phyloP scores from a whole-genome alignment of 2,113 vertebrate genomes.

The Gracilinanus agilis region DNA sequence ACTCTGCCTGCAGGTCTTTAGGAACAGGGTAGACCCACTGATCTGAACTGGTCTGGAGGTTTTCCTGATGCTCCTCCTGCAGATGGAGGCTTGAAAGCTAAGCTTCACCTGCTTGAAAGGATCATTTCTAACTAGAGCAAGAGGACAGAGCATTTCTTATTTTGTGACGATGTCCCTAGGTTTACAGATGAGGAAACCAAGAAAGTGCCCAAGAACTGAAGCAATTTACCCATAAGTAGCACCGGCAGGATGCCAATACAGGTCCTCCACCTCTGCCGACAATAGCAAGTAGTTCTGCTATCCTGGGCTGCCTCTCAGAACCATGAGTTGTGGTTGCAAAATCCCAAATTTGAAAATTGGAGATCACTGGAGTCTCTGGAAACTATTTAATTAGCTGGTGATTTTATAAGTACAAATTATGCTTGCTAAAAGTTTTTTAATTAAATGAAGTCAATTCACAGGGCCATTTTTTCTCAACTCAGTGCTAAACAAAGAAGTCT shows the following conservation, averaged over 20 bases:
- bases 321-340: background rate
- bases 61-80: background rate
- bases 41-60: background rate
- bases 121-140: background rate
- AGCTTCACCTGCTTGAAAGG: background rate
- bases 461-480: background rate
- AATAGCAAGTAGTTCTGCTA: background rate
- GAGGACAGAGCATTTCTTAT: background rate
- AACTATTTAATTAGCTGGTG: background rate
- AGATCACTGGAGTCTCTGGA: background rate
- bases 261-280: background rate
- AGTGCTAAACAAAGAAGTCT: background rate
- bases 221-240: background rate
- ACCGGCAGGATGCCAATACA: background rate
- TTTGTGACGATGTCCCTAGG: background rate
- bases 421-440: background rate
- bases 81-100: background rate
- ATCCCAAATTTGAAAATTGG: background rate
- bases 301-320: background rate
- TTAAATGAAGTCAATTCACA: background rate
- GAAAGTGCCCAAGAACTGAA: background rate
- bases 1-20: background rate
- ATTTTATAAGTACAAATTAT: background rate
- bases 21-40: background rate
- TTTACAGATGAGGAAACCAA: background rate